Percentiles rank a stretch among this genome's conserved stretches.
phyloP scores from a whole-genome alignment of 37 sponge, comb jelly and placozoan species.

The Bolinopsis microptera region DNA sequence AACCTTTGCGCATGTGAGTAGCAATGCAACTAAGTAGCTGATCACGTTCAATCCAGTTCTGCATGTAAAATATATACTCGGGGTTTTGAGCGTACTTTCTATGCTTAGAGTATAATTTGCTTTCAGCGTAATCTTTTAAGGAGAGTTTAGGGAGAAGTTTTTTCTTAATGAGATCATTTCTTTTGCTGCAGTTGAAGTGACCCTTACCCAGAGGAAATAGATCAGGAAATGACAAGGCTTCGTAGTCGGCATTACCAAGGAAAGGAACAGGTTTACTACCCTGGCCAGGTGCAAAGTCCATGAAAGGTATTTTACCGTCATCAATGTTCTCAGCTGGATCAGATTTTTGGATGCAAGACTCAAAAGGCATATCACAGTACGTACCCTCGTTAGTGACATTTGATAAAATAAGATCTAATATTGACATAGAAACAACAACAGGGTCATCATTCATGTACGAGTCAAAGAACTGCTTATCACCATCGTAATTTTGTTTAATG shows the following conservation, averaged over 20 bases:
- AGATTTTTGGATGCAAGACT: neutral
- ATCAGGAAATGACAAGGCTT: neutral
- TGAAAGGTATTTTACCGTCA: neutral
- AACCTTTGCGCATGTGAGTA: neutral
- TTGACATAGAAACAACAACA: neutral
- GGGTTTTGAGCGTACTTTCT: neutral
- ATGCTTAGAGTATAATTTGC: neutral
- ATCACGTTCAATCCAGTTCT: neutral
- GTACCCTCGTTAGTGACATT: neutral
- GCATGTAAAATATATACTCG: neutral
- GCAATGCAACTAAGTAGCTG: neutral
- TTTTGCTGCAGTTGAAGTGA: neutral
- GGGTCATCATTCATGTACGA: neutral
- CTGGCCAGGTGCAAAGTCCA: conserved; percentile 23
- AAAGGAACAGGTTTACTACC: neutral
- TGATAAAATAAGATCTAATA: neutral
- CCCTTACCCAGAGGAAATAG: conserved; percentile 11
- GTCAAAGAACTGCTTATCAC: neutral
- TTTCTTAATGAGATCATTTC: neutral
- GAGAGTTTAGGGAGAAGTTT: neutral
- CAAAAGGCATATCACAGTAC: neutral
- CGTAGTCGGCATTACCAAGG: neutral
- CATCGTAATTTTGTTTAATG: neutral
- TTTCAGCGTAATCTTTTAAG: neutral
- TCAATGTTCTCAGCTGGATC: neutral